A percentile compares a stretch with the other conserved stretches of the same genome.
phyloP scores from a whole-genome alignment of 2,888 invertebrate genomes.

The Tineola bisselliella region DNA sequence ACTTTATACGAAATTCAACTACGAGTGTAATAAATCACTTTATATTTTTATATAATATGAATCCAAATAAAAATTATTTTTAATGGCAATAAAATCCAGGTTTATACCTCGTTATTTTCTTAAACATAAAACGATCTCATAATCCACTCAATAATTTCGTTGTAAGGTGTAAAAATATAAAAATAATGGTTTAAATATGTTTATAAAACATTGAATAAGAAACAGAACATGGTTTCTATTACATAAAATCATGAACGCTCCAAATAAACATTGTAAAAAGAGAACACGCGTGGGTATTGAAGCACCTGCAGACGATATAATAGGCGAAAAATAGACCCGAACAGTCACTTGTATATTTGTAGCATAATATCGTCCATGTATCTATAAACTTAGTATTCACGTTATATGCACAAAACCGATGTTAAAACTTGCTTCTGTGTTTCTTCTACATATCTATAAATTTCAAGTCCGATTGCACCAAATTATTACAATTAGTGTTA shows the following conservation, averaged over 20 bases:
- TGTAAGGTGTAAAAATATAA: not conserved
- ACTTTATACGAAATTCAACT: too few relatives aligned
- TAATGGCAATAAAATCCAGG: too few relatives aligned
- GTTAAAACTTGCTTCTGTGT: not conserved
- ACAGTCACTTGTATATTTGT: too few relatives aligned
- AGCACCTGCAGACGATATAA: slow-evolving; percentile 4
- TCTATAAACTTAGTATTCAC: not conserved
- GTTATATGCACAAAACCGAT: not conserved
- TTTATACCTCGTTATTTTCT: too few relatives aligned
- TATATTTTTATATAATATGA: too few relatives aligned
- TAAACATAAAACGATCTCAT: too few relatives aligned
- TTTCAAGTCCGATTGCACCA: not conserved
- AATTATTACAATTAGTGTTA: not conserved
- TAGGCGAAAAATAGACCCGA: not conserved
- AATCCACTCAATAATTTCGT: not conserved
- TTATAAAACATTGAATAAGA: not conserved
- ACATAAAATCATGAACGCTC: not conserved
- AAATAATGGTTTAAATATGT: not conserved
- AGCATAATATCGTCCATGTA: not conserved
- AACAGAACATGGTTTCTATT: not conserved
- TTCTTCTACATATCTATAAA: not conserved
- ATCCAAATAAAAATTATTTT: too few relatives aligned
- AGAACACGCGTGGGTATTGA: slow-evolving; percentile 2
- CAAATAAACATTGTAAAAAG: not conserved
- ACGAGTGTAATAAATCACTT: too few relatives aligned